phyloP scores from a whole-genome alignment of 2,888 invertebrate species.

The Tribolium freemani region DNA sequence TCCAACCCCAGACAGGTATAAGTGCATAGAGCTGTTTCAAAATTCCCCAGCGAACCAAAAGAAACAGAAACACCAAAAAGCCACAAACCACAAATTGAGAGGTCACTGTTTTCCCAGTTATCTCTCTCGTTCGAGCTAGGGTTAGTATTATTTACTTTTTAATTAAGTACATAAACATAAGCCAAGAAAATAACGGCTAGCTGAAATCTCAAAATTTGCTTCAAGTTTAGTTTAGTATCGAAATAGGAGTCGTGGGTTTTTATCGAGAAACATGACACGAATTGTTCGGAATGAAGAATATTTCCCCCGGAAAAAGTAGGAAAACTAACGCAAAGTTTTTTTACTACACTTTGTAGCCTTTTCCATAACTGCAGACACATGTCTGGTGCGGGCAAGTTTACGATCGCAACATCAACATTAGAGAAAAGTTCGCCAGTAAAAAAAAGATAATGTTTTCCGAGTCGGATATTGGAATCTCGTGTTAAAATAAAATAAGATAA shows the following conservation, averaged over 20 bases:
- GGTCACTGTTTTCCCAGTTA: too few relatives aligned
- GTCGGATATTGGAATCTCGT: slow-evolving; percentile 18
- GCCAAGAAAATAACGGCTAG: too few relatives aligned
- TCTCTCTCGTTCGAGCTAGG: too few relatives aligned
- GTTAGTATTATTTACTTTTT: too few relatives aligned
- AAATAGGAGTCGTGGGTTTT: background rate
- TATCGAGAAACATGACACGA: slow-evolving; percentile 7
- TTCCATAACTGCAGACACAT: slow-evolving; percentile 28
- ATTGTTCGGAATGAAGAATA: slow-evolving; percentile 7
- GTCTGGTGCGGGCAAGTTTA: slow-evolving; percentile 16
- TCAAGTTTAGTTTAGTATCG: background rate
- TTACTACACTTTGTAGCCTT: slow-evolving; percentile 12
- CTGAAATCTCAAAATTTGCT: background rate
- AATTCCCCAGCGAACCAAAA: background rate
- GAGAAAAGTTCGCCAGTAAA: slow-evolving; percentile 7
- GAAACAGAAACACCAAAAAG: background rate
- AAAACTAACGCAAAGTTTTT: slow-evolving; percentile 15
- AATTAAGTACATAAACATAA: too few relatives aligned
- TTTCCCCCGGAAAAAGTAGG: slow-evolving; percentile 6
- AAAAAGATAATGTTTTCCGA: slow-evolving; percentile 22
- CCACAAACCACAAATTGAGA: background rate
- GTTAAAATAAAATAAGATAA: slow-evolving; percentile 26
- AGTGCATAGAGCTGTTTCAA: background rate
- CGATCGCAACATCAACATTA: slow-evolving; percentile 27
- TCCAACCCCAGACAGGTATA: background rate